These are phyloP conservation scores for Leptinotarsa rubiginosa DNA, from an alignment of 2,888 invertebrate species.

Conservation along the genomic window DNA sequence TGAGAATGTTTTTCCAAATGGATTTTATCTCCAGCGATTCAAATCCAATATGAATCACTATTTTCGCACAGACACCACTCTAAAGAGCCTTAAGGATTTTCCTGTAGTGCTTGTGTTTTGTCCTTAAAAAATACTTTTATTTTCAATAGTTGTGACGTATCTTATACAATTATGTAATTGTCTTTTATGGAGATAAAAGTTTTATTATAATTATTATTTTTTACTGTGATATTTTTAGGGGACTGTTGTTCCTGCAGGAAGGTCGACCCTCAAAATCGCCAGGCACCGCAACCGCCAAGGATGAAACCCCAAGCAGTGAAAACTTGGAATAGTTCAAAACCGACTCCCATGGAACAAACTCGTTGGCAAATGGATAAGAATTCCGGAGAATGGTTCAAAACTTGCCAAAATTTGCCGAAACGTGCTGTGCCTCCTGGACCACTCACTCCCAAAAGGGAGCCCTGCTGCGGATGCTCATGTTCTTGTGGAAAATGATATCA, in stretches of 20 bases:
- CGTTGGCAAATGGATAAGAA: constrained; percentile 56
- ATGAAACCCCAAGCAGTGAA: background rate
- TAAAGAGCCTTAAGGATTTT: too few species aligned
- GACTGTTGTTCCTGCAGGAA: constrained; percentile 22
- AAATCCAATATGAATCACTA: too few species aligned
- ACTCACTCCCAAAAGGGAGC: constrained; percentile 2
- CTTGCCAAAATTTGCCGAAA: constrained; percentile 32
- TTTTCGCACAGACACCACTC: too few species aligned
- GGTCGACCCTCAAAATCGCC: constrained; percentile 11
- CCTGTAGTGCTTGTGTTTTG: too few species aligned
- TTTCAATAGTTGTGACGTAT: too few species aligned
- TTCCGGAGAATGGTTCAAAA: constrained; percentile 58
- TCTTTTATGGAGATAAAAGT: too few species aligned
- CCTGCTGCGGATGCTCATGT: constrained; percentile 32
- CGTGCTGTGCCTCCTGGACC: background rate
- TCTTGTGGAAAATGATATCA: constrained; percentile 24
- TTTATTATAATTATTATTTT: background rate
- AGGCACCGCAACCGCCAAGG: background rate
- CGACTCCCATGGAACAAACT: constrained; percentile 24
- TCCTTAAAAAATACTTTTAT: too few species aligned
- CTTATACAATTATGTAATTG: too few species aligned
- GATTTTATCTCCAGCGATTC: too few species aligned
- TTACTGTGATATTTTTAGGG: constrained; percentile 1
- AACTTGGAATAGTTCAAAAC: background rate
- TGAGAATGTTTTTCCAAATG: too few species aligned